These are phyloP conservation scores for Litocranius walleri DNA, from an alignment of 2,113 vertebrate genomes.

Conservation along the genomic window DNA sequence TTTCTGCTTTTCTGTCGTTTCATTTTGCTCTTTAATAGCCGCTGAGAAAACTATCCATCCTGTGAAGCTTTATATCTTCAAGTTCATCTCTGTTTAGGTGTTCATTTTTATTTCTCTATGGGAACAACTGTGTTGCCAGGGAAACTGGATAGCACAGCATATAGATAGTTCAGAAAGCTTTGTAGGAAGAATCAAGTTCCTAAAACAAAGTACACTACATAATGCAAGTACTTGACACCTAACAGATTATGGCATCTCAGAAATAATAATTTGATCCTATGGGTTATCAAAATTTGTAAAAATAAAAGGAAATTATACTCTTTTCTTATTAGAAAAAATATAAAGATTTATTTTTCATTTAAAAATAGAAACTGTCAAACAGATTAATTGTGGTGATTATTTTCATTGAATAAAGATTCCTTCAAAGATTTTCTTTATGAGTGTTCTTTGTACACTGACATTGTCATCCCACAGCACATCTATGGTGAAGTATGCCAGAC, in stretches of 20 bases:
- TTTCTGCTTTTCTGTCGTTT: constrained; percentile 9
- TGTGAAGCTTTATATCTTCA: constrained; percentile 69
- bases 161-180: constrained; percentile 64
- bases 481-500: neutral
- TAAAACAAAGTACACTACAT: constrained; percentile 39
- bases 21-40: constrained; percentile 36
- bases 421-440: neutral
- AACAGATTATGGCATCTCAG: neutral
- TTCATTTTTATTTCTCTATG: constrained; percentile 69
- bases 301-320: neutral
- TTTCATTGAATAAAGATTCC: neutral
- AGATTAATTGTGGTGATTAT: neutral
- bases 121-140: constrained; percentile 78
- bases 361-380: neutral
- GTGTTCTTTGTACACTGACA: neutral
- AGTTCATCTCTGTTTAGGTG: constrained; percentile 65
- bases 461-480: neutral
- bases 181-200: constrained; percentile 63
- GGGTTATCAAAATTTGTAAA: neutral
- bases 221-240: neutral
- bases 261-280: neutral
- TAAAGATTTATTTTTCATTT: neutral
- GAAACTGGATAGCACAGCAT: constrained; percentile 76
- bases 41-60: constrained; percentile 27
- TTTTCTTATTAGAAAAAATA: constrained; percentile 3